Evolutionary conservation across 92 coral and sea anemone genomes (phyloP), one percentile per base, ranked within the genome.

Genomic region (Epizoanthus rinbou): DNA sequence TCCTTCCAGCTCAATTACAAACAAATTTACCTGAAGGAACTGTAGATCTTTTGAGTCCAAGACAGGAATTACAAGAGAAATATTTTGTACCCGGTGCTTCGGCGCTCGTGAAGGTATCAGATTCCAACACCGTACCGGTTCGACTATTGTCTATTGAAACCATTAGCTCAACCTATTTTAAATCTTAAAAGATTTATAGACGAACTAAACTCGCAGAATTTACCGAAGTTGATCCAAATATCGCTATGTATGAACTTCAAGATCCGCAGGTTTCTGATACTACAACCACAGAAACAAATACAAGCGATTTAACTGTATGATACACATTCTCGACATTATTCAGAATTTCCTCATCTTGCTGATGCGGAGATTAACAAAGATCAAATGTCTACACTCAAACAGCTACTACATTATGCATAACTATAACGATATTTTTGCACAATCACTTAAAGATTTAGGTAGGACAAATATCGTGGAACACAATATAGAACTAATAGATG

Each of bases 101-200:
- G 2, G n/a, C 14, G 52, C 60, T 73, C 14, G 78, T 73, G 7
- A 73, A 24, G 6, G 79, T 73, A 41, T 37, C 57, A n/a, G 21
- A 50, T 22, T 9, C 18, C 18, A 73, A 73, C 25, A 73, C 79
- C 2, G 9, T 73, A 21, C 79, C 79, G 10, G 39, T 73, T 60
- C 53, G 79, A 3, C 3, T 73, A 19, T 60, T 73, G 79, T 5
- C 8, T 73, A 19, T 60, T 73, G 3, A 73, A 73, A 24, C 79
- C 79, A 4, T 18, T 37, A 37, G 8, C 23, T n/a, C 16, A 73
- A 47, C 79, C 79, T 19, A 18, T 73, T 50, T n/a, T n/a, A n/a
- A n/a, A n/a, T n/a, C n/a, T n/a, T n/a, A n/a, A n/a, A 53, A 25
- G 35, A 73, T 73, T 8, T 25, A 53, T 73, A 25, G 28, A 10